Evolutionary conservation across 2,113 vertebrate genomes (phyloP), one percentile per base, ranked within the genome.

Genomic region (Nematolebias whitei): DNA sequence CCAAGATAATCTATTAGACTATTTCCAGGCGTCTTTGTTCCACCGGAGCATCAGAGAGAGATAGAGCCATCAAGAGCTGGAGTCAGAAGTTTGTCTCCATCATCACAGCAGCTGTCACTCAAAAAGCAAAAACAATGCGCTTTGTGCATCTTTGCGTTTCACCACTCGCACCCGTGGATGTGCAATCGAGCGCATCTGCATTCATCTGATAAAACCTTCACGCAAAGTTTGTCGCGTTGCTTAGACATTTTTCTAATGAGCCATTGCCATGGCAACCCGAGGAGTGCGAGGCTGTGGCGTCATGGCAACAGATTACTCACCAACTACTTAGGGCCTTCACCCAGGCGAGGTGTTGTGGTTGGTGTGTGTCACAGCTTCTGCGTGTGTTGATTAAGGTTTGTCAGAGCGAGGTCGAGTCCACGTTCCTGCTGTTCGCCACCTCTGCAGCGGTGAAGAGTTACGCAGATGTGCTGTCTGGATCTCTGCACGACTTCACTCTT

Each of bases 261-360:
- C 62, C 9, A 54, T 80, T 82, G 66, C 76, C 69, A 68, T 63
- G 62, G 66, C 13, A 4, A 77, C 26, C 14, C 51, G 66, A 56
- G 58, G 68, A 62, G 56, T 64, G 78, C 73, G 68, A 53, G 12
- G 13, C n/a, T 52, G 55, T 45, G 55, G 63, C 20, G 45, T 71
- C 80, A 82, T 79, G 71, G 75, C 66, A 82, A 81, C 73, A 68
- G 72, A 79, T 83, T 73, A 78, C 67, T 80, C 81, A 79, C 70
- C 51, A 39, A 63, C 60, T 65, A 55, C 53, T 74, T 79, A 24
- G 53, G 54, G 51, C 62, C 51, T 59, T 82, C 80, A 79, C 69
- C 59, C 59, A 29, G 67, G 53, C 16, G 80, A 82, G 67, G 71
- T 88, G 84, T 85, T 50, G 50, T 53, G 35, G 32, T 35, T 39